Evolutionary conservation across 2,113 vertebrate genomes (phyloP).

Genomic region (Vicugna pacos): DNA sequence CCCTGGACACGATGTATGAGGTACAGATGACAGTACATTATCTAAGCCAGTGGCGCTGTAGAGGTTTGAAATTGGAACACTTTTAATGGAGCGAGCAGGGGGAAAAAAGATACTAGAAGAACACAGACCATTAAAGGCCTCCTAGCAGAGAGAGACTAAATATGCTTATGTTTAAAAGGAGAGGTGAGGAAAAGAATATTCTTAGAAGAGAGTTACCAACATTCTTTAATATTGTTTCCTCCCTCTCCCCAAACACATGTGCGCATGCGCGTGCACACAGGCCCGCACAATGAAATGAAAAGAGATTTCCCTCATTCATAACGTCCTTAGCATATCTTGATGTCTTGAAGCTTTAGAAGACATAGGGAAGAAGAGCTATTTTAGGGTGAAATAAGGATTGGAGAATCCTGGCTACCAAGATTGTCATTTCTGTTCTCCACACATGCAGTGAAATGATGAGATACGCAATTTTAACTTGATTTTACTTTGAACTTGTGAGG

Average conservation of each 20-base stretch:
- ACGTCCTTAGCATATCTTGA: not conserved
- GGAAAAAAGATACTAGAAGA: not conserved
- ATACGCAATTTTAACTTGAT: not conserved
- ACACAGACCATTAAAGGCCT: not conserved
- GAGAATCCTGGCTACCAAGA: not conserved
- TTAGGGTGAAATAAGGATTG: not conserved
- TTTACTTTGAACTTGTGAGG: not conserved
- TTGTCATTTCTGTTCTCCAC: not conserved
- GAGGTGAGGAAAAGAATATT: not conserved
- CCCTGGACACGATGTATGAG: not conserved
- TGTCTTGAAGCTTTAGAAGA: not conserved
- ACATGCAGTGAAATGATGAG: not conserved
- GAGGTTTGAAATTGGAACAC: slow-evolving; percentile 19
- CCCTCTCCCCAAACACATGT: accelerated
- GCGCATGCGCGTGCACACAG: too few species aligned
- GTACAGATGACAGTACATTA: not conserved
- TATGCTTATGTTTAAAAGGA: slow-evolving; percentile 2
- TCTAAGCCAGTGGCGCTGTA: not conserved
- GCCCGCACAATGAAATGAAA: not conserved
- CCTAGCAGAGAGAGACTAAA: not conserved
- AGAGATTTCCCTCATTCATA: not conserved
- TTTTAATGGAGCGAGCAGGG: slow-evolving; percentile 22
- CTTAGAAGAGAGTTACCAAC: not conserved
- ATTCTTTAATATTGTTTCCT: not conserved
- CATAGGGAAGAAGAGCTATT: not conserved